A percentile compares a stretch with the other conserved stretches of the same genome.
phyloP scores from a whole-genome alignment of 2,113 vertebrate genomes.

The Addax nasomaculatus region DNA sequence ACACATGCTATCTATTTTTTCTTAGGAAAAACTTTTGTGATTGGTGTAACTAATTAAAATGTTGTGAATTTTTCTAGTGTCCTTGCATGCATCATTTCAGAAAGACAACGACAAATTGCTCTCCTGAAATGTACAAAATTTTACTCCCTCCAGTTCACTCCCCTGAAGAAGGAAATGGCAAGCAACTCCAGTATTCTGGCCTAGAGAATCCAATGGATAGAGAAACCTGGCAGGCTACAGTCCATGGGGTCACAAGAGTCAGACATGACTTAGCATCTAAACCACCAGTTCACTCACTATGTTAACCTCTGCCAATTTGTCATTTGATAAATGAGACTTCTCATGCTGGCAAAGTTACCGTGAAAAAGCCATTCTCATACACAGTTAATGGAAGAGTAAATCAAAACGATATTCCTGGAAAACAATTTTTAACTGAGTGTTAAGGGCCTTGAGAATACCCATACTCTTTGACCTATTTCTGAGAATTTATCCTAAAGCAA shows the following conservation, averaged over 20 bases:
- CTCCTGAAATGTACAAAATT: background rate
- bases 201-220: background rate
- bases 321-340: background rate
- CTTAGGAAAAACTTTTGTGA: background rate
- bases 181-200: background rate
- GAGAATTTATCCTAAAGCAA: constrained; percentile 21
- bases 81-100: background rate
- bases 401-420: constrained; percentile 22
- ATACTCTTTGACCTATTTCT: constrained; percentile 28
- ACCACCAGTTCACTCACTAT: background rate
- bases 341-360: background rate
- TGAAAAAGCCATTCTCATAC: background rate
- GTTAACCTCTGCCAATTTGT: constrained; percentile 11
- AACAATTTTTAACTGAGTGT: background rate
- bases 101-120: background rate
- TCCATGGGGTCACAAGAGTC: background rate
- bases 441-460: background rate
- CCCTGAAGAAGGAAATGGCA: background rate
- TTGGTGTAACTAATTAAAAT: background rate
- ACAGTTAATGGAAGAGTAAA: background rate
- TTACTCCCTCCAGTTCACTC: background rate
- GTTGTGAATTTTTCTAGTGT: background rate
- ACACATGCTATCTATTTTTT: background rate
- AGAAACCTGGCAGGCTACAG: background rate
- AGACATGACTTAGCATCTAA: background rate